A percentile compares a stretch with the other conserved stretches of the same genome.
These are phyloP conservation scores for Peromyscus melanophrys DNA, from an alignment of 2,797 vertebrate genomes.

Conservation along the genomic window DNA sequence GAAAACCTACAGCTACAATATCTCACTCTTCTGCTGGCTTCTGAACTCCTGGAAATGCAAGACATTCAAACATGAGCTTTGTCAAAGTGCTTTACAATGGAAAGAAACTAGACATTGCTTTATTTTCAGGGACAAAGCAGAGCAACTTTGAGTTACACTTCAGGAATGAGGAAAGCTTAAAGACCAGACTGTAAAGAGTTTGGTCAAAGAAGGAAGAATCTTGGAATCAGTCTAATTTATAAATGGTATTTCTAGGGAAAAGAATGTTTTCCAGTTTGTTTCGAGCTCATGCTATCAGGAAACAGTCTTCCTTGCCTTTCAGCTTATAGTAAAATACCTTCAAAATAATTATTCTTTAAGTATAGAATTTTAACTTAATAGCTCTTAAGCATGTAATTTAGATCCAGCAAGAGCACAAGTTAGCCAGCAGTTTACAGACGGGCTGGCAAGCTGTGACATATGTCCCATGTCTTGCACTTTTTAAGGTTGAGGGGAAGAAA, in stretches of 20 bases:
- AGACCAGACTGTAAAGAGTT: neutral
- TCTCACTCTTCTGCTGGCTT: neutral
- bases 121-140: neutral
- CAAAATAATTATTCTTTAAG: constrained; percentile 13
- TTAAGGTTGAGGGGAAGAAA: neutral
- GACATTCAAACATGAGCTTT: neutral
- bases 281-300: neutral
- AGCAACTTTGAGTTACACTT: neutral
- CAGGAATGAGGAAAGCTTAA: neutral
- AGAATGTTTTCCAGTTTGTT: neutral
- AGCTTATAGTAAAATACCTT: neutral
- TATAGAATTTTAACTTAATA: constrained; percentile 9
- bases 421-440: neutral
- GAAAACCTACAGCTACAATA: too few relatives aligned
- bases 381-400: neutral
- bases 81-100: neutral
- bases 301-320: neutral
- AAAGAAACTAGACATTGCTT: neutral
- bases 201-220: neutral
- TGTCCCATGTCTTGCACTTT: neutral
- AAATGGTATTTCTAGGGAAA: neutral
- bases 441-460: neutral
- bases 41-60: constrained; percentile 20
- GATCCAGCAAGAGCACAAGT: neutral
- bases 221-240: neutral